phyloP scores from a whole-genome alignment of 2,797 vertebrate genomes.

The Mergus octosetaceus region DNA sequence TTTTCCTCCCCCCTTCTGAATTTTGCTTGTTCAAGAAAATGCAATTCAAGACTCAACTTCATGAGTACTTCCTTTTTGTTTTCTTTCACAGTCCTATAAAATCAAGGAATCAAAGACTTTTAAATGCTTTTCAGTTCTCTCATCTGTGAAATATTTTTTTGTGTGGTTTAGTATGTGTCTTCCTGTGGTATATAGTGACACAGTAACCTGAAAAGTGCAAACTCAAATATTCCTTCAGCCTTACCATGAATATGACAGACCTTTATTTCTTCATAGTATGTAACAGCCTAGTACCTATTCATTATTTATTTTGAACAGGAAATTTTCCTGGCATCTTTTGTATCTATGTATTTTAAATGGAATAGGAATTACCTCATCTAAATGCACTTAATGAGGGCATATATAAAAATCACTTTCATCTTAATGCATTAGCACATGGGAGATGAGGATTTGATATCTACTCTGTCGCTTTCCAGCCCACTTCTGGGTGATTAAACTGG shows the following conservation, averaged over 20 bases:
- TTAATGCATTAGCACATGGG: conserved; percentile 25
- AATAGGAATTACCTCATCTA: not conserved
- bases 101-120: not conserved
- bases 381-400: conserved; percentile 1
- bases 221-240: not conserved
- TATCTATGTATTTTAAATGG: not conserved
- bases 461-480: conserved; percentile 4
- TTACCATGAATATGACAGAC: not conserved
- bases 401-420: conserved; percentile 51
- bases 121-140: not conserved
- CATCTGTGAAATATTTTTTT: not conserved
- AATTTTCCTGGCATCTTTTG: not conserved
- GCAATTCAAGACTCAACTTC: not conserved
- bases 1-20: not conserved
- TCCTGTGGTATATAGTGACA: not conserved
- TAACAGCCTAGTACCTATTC: not conserved
- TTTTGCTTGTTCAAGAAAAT: conserved; percentile 3
- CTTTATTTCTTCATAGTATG: not conserved
- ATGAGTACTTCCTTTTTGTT: not conserved
- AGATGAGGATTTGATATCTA: conserved; percentile 9
- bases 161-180: not conserved
- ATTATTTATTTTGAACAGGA: conserved; percentile 4
- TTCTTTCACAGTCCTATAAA: not conserved
- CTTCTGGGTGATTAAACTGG: conserved; percentile 4
- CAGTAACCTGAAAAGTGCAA: not conserved